These are phyloP conservation scores for Dolomedes plantarius DNA, from an alignment of 2,888 invertebrate species.

Conservation along the genomic window DNA sequence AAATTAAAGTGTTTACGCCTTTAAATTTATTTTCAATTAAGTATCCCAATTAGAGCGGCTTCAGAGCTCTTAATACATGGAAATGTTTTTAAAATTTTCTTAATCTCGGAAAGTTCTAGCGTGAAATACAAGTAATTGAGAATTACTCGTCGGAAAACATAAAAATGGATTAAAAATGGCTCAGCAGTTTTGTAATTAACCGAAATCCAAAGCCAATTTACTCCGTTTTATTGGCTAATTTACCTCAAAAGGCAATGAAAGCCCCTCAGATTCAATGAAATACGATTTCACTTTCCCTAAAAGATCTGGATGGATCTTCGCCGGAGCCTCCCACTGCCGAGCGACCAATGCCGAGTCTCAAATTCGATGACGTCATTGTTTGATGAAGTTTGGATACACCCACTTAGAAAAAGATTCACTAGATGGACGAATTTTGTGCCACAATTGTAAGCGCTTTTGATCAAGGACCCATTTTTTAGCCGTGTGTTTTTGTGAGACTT, in stretches of 20 bases:
- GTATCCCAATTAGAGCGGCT: not conserved
- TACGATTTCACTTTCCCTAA: conserved; percentile 20
- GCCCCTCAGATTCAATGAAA: conserved; percentile 26
- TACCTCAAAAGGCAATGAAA: conserved; percentile 37
- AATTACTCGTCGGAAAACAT: not conserved
- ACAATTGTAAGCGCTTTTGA: conserved; percentile 37
- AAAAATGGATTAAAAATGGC: conserved; percentile 37
- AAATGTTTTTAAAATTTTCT: not conserved
- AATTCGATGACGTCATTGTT: conserved; percentile 16
- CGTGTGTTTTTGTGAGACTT: not conserved
- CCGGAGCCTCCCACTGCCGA: conserved; percentile 4
- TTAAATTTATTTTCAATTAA: conserved; percentile 11
- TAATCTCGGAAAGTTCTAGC: not conserved
- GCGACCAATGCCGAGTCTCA: conserved; percentile 12
- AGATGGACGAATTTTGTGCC: conserved; percentile 31
- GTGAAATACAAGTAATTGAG: not conserved
- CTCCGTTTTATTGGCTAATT: conserved; percentile 37
- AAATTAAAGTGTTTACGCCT: not conserved
- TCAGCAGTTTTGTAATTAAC: conserved; percentile 34
- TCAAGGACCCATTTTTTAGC: not conserved
- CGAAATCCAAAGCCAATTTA: conserved; percentile 25
- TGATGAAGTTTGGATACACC: conserved; percentile 27
- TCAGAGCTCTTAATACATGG: not conserved
- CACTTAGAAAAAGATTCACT: conserved; percentile 6
- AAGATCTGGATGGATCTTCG: not conserved